These are phyloP conservation scores for Alviniconcha strummeri DNA, from an alignment of 2,888 invertebrate genomes.

Conservation along the genomic window DNA sequence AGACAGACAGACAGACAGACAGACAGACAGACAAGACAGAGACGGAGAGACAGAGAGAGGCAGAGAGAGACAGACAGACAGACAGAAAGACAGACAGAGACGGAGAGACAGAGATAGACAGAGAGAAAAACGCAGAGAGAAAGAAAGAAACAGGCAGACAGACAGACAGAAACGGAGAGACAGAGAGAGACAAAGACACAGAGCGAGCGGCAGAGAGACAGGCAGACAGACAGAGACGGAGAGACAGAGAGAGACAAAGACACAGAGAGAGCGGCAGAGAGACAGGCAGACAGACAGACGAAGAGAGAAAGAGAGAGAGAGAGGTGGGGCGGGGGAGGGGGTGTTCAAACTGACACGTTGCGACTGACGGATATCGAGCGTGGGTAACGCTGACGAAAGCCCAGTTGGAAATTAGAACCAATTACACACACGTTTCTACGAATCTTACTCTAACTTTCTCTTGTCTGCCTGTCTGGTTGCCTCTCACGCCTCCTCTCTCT, in stretches of 20 bases:
- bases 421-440: too few species aligned
- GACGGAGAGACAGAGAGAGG: background rate
- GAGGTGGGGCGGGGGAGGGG: too few species aligned
- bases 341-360: too few species aligned
- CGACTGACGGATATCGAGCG: too few species aligned
- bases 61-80: background rate
- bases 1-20: background rate
- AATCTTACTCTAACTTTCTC: too few species aligned
- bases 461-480: too few species aligned
- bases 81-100: background rate
- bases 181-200: background rate
- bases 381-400: too few species aligned
- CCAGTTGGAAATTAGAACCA: too few species aligned
- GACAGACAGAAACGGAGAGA: background rate
- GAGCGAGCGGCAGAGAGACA: background rate
- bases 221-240: background rate
- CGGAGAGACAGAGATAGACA: background rate
- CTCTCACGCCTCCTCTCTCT: too few species aligned
- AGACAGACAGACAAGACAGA: constrained; percentile 9
- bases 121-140: background rate
- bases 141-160: background rate
- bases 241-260: background rate
- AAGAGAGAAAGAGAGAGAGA: too few species aligned
- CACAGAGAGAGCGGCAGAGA: background rate
- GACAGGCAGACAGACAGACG: background rate